Evolutionary conservation across 2,797 vertebrate genomes (phyloP).

Genomic region (Australoheros facetus): DNA sequence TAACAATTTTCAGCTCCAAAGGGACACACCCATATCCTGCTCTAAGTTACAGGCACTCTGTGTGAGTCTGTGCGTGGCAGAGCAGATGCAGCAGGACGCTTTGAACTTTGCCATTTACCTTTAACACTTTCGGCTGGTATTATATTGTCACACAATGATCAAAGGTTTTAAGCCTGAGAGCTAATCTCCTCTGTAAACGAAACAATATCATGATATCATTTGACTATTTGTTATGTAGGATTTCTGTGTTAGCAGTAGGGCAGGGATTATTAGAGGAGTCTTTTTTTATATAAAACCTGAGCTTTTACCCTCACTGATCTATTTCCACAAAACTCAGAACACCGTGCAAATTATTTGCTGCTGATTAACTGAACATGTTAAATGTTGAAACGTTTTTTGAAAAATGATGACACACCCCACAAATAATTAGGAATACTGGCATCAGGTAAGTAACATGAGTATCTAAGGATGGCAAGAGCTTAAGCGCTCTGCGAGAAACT

Average conservation of each 20-base stretch:
- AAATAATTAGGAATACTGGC: neutral
- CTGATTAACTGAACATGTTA: neutral
- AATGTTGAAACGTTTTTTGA: neutral
- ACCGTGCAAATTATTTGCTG: no score
- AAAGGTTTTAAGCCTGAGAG: neutral
- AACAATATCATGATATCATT: neutral
- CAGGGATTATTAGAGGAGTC: neutral
- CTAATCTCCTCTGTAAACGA: neutral
- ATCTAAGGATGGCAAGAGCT: neutral
- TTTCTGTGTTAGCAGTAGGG: neutral
- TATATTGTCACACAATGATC: neutral
- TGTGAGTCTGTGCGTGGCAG: neutral
- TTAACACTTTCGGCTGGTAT: neutral
- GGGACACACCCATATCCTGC: conserved; percentile 24
- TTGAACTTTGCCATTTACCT: neutral
- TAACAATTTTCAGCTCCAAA: neutral
- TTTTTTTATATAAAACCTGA: neutral
- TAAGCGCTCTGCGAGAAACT: neutral
- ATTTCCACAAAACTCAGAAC: neutral
- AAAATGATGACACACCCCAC: neutral
- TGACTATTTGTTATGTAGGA: neutral
- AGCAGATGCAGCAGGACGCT: neutral
- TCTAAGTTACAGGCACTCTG: neutral
- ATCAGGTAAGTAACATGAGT: neutral
- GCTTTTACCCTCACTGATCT: neutral